phyloP scores from a whole-genome alignment of 2,888 invertebrate genomes.

The Actias luna region DNA sequence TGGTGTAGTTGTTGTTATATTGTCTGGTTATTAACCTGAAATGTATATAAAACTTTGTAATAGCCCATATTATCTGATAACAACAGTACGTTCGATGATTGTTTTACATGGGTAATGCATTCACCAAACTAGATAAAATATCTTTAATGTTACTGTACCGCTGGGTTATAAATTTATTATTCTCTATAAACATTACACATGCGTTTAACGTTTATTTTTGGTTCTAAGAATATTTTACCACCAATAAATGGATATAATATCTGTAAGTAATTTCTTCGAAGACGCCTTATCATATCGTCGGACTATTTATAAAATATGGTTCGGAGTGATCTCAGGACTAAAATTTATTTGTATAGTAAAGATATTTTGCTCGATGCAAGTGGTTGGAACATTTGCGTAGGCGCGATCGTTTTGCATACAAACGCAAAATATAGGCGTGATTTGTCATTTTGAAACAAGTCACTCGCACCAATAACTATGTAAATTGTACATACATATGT shows the following conservation, averaged over 20 bases:
- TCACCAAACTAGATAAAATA: background rate
- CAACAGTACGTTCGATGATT: slow-evolving; percentile 18
- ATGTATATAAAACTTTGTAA: slow-evolving; percentile 32
- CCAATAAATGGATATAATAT: slow-evolving; percentile 4
- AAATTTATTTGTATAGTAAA: background rate
- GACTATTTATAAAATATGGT: background rate
- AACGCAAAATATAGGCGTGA: slow-evolving; percentile 53
- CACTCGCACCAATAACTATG: slow-evolving; percentile 43
- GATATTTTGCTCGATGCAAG: slow-evolving; percentile 32
- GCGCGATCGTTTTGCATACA: slow-evolving; percentile 57
- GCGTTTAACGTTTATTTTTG: background rate
- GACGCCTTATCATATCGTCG: background rate
- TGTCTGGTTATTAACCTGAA: slow-evolving; percentile 47
- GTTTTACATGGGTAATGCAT: slow-evolving; percentile 23
- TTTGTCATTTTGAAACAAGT: slow-evolving; percentile 51
- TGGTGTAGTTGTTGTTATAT: slow-evolving; percentile 37
- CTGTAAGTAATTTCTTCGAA: slow-evolving; percentile 1
- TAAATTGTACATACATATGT: no score
- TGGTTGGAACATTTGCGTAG: slow-evolving; percentile 71
- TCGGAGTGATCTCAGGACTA: background rate
- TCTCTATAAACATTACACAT: slow-evolving; percentile 7
- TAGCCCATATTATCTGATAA: slow-evolving; percentile 31
- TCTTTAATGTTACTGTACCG: slow-evolving; percentile 3
- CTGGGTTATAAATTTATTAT: background rate
- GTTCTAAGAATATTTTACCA: slow-evolving; percentile 4